phyloP scores from a whole-genome alignment of 1,140 invertebrate species.

The Drosophila leontia region DNA sequence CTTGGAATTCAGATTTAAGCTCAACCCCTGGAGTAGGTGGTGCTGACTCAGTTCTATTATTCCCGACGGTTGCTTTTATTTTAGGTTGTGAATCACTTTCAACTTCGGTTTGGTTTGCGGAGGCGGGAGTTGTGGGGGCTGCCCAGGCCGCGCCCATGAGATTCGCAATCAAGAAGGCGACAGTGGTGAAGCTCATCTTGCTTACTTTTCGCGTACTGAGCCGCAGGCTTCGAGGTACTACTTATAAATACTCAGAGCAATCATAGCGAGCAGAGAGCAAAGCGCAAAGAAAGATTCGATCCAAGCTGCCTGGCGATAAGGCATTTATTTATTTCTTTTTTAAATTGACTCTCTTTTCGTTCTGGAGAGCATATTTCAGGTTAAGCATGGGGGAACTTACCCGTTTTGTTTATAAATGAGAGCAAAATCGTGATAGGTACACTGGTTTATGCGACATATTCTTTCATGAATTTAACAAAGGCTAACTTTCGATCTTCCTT shows the following conservation, averaged over 20 bases:
- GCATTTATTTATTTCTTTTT: not conserved
- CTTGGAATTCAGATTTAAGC: not conserved
- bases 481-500: not conserved
- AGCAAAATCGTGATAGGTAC: slow-evolving; percentile 1
- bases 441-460: not conserved
- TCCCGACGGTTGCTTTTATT: not conserved
- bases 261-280: not conserved
- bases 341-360: not conserved
- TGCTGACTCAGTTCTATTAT: not conserved
- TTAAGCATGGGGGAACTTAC: not conserved
- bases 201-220: slow-evolving; percentile 19
- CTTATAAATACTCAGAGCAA: slow-evolving; percentile 6
- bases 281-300: not conserved
- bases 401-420: not conserved
- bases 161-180: not conserved
- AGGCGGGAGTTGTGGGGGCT: slow-evolving; percentile 1
- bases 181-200: slow-evolving; percentile 15
- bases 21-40: not conserved
- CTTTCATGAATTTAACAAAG: not conserved
- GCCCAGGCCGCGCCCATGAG: slow-evolving; percentile 10
- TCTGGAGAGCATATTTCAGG: not conserved
- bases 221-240: not conserved
- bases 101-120: not conserved
- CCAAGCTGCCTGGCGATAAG: not conserved
- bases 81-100: not conserved